phyloP scores from a whole-genome alignment of 2,113 vertebrate genomes.

The Alaudala cheleensis region DNA sequence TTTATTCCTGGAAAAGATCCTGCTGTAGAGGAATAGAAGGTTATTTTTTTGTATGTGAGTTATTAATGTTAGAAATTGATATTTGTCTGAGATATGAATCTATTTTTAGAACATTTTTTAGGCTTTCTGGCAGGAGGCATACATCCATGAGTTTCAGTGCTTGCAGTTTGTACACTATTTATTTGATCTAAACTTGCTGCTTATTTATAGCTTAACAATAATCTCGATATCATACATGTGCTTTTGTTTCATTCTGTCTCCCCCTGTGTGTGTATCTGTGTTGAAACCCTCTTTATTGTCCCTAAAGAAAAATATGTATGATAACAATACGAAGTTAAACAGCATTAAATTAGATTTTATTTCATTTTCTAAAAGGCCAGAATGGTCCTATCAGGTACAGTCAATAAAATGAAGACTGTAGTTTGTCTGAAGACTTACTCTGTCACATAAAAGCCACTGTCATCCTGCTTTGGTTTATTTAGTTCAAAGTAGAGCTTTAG shows the following conservation, averaged over 20 bases:
- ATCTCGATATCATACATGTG: background rate
- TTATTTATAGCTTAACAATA: background rate
- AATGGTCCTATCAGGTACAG: background rate
- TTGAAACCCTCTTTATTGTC: background rate
- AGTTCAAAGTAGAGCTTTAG: conserved; percentile 4
- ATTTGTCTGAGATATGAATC: background rate
- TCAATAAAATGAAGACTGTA: background rate
- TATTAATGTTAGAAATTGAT: background rate
- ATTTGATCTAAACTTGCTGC: background rate
- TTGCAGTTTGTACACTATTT: rapidly evolving
- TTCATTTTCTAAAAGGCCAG: background rate
- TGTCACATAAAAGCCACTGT: background rate
- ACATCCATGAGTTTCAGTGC: background rate
- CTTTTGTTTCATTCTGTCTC: background rate
- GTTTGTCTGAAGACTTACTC: background rate
- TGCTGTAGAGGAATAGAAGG: background rate
- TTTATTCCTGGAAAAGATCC: background rate
- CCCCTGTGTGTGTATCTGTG: background rate
- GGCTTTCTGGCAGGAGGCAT: background rate
- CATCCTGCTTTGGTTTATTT: background rate
- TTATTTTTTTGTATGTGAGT: background rate
- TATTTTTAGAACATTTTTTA: background rate
- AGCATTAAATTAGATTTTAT: background rate
- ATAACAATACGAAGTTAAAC: background rate
- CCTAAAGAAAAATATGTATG: background rate